Evolutionary conservation across 2,113 vertebrate species (phyloP).

Genomic region (Probosciger aterrimus): DNA sequence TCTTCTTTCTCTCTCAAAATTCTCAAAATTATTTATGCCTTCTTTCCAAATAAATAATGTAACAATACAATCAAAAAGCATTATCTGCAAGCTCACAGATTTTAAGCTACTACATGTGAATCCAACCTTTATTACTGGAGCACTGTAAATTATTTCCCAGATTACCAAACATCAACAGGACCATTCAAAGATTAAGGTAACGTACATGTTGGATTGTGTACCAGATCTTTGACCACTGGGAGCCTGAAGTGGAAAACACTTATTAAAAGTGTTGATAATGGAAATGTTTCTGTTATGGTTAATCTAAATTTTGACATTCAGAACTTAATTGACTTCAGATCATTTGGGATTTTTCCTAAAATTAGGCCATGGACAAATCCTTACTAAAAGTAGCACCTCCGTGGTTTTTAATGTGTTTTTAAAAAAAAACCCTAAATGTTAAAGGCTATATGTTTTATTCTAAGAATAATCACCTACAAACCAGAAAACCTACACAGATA

Average conservation of each 20-base stretch:
- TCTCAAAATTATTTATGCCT: background rate
- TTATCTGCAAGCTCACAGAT: background rate
- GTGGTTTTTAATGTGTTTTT: background rate
- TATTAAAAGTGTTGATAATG: constrained; percentile 11
- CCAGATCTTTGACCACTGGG: background rate
- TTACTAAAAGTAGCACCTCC: background rate
- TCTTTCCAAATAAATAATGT: background rate
- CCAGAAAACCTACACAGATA: background rate
- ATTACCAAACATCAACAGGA: background rate
- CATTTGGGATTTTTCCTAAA: constrained; percentile 40
- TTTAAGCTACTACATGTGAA: background rate
- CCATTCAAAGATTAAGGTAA: background rate
- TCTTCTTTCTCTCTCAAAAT: background rate
- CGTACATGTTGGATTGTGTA: accelerated
- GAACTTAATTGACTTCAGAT: constrained; percentile 42
- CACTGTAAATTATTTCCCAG: background rate
- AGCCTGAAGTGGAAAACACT: background rate
- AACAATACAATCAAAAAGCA: background rate
- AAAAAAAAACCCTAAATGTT: background rate
- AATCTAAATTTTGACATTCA: constrained; percentile 34
- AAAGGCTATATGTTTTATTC: background rate
- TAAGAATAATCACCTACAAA: background rate
- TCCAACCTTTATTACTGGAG: background rate
- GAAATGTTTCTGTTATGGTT: background rate
- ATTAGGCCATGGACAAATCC: background rate